Evolutionary conservation across 1,140 invertebrate genomes (phyloP), one percentile per base, ranked within the genome.

Genomic region (Cydia splendana): DNA sequence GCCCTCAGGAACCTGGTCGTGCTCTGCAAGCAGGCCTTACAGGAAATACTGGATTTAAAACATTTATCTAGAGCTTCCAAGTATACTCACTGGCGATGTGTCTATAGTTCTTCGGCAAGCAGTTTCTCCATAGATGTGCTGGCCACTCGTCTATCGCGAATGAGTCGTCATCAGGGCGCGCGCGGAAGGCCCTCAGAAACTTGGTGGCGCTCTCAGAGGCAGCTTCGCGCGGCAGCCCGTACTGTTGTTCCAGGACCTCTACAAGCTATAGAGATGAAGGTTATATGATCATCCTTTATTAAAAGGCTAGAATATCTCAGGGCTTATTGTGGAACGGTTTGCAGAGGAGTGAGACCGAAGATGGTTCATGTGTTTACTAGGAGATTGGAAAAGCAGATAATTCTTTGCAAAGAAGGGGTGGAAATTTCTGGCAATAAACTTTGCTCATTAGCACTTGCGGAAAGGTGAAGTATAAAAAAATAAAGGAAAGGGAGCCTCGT

Each of bases 81-180:
- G 6, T 10, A 62, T 84, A 92, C 92, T 91, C 88, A 96, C 95
- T 95, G 83, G 96, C 95, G 78, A 97, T 92, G 86, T 96, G 94
- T 76, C 95, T 95, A 87, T 96, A 96, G 77, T 95, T 94, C 74
- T 96, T 94, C n/a, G 96, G 96, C 45, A 98, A 91, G 12, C 96
- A 96, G 85, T 96, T 95, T 24, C 89, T 94, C 97, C 97, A 98
- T 30, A 98, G 88, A 20, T 95, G 92, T 24, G 94, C 94, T 45
- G 97, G 95, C 97, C 97, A 98, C 65, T 94, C 94, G 82, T 97
- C 96, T 73, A 98, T 91, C 78, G 94, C 94, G 78, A 95, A 95
- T 42, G 95, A 91, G 71, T 94, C 91, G 87, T 97, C 96, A 82
- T 97, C 96, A 2, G 97, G 96, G 85, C 96, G 96, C 79, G 95